Conservation (phyloP, 2,797 vertebrate species). For the Lerista edwardsae region DNA sequence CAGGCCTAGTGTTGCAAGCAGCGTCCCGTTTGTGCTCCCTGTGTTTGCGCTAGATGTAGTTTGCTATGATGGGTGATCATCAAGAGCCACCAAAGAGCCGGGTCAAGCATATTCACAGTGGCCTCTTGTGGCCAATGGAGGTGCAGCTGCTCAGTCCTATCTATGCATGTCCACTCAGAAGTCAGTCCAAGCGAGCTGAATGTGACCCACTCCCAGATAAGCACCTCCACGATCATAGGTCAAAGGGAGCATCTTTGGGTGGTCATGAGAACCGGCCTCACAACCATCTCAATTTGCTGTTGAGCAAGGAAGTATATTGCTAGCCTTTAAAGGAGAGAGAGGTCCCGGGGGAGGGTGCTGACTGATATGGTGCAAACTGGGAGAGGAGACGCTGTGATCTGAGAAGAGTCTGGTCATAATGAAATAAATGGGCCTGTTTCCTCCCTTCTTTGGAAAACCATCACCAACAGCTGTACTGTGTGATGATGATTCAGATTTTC, state of each 20-base stretch:
- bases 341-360: neutral
- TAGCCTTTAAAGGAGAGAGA: neutral
- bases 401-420: neutral
- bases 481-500: constrained; percentile 18
- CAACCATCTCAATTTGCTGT: neutral
- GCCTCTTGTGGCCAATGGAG: constrained; percentile 11
- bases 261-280: neutral
- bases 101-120: neutral
- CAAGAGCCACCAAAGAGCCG: too few species aligned
- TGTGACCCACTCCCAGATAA: too few species aligned
- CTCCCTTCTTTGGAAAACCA: constrained; percentile 10
- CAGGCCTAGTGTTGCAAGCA: too few species aligned
- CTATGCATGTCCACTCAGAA: too few species aligned
- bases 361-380: too few species aligned
- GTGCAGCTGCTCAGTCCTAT: too few species aligned
- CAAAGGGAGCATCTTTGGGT: too few species aligned
- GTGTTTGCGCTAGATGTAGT: too few species aligned
- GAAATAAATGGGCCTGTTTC: neutral
- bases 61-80: too few species aligned
- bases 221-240: too few species aligned
- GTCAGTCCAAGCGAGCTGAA: neutral
- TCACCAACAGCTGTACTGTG: neutral
- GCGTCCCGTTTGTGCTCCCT: neutral
- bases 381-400: neutral
- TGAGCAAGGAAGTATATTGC: neutral